A percentile compares a stretch with the other conserved stretches of the same genome.
Evolutionary conservation across 1,140 invertebrate species (phyloP).

Genomic region (Leptoteleia sp.): DNA sequence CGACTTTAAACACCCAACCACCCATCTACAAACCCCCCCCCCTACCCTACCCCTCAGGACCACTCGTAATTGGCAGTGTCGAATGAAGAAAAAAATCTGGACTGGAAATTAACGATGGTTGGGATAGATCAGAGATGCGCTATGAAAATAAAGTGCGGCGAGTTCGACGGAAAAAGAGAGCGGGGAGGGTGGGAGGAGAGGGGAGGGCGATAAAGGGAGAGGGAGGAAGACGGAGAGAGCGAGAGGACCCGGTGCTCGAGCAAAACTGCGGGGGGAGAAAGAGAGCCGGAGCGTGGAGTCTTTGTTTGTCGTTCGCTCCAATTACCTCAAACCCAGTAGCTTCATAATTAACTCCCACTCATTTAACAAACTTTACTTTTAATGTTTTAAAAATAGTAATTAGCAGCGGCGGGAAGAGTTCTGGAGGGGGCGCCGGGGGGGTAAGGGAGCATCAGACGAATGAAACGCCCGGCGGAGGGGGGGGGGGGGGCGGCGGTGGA

Average conservation of each 20-base stretch:
- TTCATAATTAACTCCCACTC: slow-evolving; percentile 82
- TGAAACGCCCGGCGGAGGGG: slow-evolving; percentile 46
- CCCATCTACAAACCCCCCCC: too few species aligned
- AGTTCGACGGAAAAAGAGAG: slow-evolving; percentile 20
- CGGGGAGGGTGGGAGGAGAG: too few species aligned
- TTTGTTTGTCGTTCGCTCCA: slow-evolving; percentile 82
- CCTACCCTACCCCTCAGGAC: slow-evolving; percentile 13
- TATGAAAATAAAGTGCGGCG: slow-evolving; percentile 76
- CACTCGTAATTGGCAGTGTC: slow-evolving; percentile 77
- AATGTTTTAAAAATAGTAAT: slow-evolving; percentile 82
- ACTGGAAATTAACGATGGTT: slow-evolving; percentile 75
- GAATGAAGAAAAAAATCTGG: slow-evolving; percentile 75
- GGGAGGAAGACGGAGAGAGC: slow-evolving; percentile 33
- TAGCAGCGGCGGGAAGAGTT: slow-evolving; percentile 74
- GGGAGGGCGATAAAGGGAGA: slow-evolving; percentile 17
- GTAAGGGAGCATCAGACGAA: slow-evolving; percentile 46
- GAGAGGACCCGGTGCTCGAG: slow-evolving; percentile 39
- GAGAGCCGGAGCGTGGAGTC: slow-evolving; percentile 71
- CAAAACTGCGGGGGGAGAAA: slow-evolving; percentile 60
- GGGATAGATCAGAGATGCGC: slow-evolving; percentile 78
- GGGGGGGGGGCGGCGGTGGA: too few species aligned
- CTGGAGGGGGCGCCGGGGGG: slow-evolving; percentile 49
- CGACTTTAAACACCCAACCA: slow-evolving; percentile 50
- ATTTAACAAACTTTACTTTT: slow-evolving; percentile 82
- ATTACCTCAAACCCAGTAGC: slow-evolving; percentile 81